phyloP scores from a whole-genome alignment of 2,888 invertebrate species.

The Gortyna flavago region DNA sequence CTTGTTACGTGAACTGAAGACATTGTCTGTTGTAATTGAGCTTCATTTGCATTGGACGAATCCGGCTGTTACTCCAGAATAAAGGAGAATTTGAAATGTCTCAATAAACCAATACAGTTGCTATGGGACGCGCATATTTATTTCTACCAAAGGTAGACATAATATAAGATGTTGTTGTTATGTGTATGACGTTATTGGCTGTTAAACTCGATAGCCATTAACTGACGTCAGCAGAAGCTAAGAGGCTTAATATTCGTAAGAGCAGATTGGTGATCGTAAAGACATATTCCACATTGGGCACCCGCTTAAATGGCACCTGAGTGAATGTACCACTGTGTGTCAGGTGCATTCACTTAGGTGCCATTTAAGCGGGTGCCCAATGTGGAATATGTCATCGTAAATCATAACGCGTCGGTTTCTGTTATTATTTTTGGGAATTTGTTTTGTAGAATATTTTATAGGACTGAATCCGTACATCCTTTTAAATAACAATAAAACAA shows the following conservation, averaged over 20 bases:
- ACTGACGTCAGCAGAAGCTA: slow-evolving; percentile 34
- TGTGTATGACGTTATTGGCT: slow-evolving; percentile 21
- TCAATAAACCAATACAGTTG: slow-evolving; percentile 1
- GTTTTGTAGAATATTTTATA: slow-evolving; percentile 3
- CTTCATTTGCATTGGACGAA: slow-evolving; percentile 22
- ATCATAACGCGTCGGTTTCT: slow-evolving; percentile 22
- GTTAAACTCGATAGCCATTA: slow-evolving; percentile 36
- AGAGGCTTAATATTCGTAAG: slow-evolving; percentile 20
- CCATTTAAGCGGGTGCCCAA: too few species aligned
- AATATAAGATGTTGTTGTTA: slow-evolving; percentile 17
- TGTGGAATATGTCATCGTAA: too few species aligned
- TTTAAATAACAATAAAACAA: slow-evolving; percentile 19
- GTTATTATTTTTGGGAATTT: slow-evolving; percentile 11
- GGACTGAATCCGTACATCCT: background rate
- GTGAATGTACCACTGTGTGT: too few species aligned
- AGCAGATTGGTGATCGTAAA: slow-evolving; percentile 37
- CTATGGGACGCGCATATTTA: background rate
- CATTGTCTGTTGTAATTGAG: slow-evolving; percentile 28
- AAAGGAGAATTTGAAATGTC: slow-evolving; percentile 11
- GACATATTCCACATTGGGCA: too few species aligned
- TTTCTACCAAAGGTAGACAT: background rate
- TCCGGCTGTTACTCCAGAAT: slow-evolving; percentile 4
- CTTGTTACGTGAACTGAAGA: slow-evolving; percentile 23
- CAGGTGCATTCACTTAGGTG: too few species aligned
- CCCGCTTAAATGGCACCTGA: too few species aligned